A percentile compares a stretch with the other conserved stretches of the same genome.
Evolutionary conservation across 2,113 vertebrate genomes (phyloP).

Genomic region (Suncus etruscus): DNA sequence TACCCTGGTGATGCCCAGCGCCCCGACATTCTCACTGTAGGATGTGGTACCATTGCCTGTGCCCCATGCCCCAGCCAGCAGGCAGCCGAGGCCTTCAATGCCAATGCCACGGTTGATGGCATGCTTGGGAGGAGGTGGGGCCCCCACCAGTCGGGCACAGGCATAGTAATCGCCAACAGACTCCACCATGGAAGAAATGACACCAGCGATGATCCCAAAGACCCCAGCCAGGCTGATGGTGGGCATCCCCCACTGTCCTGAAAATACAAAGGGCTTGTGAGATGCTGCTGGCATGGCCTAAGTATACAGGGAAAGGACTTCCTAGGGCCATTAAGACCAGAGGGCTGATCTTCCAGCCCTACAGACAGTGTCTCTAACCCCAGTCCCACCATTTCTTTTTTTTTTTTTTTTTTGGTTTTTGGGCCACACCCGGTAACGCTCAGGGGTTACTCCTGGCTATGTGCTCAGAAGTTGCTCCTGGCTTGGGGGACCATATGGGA

Average conservation of each 20-base stretch:
- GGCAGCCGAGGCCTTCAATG: constrained; percentile 95
- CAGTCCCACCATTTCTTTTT: too few species aligned
- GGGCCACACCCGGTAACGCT: too few species aligned
- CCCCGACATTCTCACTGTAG: constrained; percentile 96
- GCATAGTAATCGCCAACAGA: constrained; percentile 97
- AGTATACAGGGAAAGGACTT: too few species aligned
- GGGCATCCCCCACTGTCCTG: constrained; percentile 97
- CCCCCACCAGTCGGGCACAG: constrained; percentile 94
- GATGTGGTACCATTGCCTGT: constrained; percentile 97
- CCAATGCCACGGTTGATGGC: constrained; percentile 96
- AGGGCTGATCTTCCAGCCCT: too few species aligned
- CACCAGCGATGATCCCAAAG: constrained; percentile 95
- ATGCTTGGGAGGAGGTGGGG: constrained; percentile 93
- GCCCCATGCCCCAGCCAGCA: constrained; percentile 96
- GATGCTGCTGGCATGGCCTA: neutral
- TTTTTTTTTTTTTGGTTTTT: too few species aligned
- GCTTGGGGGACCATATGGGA: too few species aligned
- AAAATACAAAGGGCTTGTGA: neutral
- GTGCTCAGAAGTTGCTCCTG: too few species aligned
- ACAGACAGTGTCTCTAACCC: too few species aligned
- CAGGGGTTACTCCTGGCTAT: too few species aligned
- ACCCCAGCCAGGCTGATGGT: constrained; percentile 95
- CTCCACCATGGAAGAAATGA: constrained; percentile 97
- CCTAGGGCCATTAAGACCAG: too few species aligned
- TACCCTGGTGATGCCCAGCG: constrained; percentile 96